Conservation (phyloP, 2,888 invertebrate genomes). For the Phyllotreta cruciferae region DNA sequence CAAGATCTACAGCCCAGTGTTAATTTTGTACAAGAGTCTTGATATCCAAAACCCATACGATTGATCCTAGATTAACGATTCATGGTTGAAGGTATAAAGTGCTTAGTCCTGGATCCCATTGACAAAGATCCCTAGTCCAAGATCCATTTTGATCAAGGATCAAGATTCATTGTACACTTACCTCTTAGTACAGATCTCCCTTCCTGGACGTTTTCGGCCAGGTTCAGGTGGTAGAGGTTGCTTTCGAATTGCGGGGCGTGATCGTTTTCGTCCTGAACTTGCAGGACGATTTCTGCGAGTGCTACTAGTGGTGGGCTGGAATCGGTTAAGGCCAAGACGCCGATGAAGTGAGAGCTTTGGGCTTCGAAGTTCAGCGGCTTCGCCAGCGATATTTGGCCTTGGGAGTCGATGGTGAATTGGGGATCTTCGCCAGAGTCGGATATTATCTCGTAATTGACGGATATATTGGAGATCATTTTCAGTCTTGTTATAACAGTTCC, state of each 20-base stretch:
- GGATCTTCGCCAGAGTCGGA: slow-evolving; percentile 67
- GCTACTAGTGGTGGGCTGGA: slow-evolving; percentile 75
- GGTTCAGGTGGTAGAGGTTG: slow-evolving; percentile 75
- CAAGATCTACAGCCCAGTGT: too few species aligned
- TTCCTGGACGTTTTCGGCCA: slow-evolving; percentile 85
- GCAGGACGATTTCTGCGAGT: slow-evolving; percentile 74
- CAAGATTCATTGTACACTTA: slow-evolving; percentile 47
- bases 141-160: background rate
- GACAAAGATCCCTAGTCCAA: background rate
- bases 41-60: too few species aligned
- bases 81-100: too few species aligned
- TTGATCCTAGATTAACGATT: too few species aligned
- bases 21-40: too few species aligned
- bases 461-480: slow-evolving; percentile 69
- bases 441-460: slow-evolving; percentile 69
- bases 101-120: background rate
- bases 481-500: slow-evolving; percentile 73
- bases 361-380: slow-evolving; percentile 79
- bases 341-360: slow-evolving; percentile 73
- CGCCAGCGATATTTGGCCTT: slow-evolving; percentile 77
- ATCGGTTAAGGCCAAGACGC: slow-evolving; percentile 74
- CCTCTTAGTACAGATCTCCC: slow-evolving; percentile 78
- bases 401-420: slow-evolving; percentile 74
- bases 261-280: slow-evolving; percentile 90
- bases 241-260: slow-evolving; percentile 88